Base-by-base conservation (phyloP, 2,113 vertebrate genomes). In the Rhegmatorhina hoffmannsi region DNA sequence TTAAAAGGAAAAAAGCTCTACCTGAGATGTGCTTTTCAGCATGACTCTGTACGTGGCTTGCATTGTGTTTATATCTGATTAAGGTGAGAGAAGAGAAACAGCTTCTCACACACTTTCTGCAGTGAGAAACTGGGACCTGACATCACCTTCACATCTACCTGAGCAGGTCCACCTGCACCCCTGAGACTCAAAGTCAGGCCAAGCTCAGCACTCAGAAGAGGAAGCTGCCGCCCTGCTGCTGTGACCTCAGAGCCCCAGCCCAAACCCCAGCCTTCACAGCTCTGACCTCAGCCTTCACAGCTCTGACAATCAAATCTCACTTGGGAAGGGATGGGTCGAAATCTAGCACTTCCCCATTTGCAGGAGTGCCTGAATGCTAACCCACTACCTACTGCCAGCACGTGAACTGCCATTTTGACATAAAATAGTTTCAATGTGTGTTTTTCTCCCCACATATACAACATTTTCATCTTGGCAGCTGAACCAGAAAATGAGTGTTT, bases 301-400 rank as follows among this genome's bases (percentile, higher is more conserved):
- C 1, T 2, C 26, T 1, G 0, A 43, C 2, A 4, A 31, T 29
- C n/a, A 43, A 43, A 69, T 36, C 46, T 58, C 5, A 1, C 0
- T 1, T 56, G 43, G 17, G 46, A 78, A 58, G 25, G 34, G 11
- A 33, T 6, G 3, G 20, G 19, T 67, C 2, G 1, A 81, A 75
- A 47, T 29, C 9, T 38, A 47, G 4, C 13, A 17, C 3, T 67
- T 82, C 6, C 16, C 15, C 5, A 1, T 43, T 44, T 52, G 24
- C 59, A 26, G 33, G 26, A 29, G 9, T 10, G 8, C 17, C 44
- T 15, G 2, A 20, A 17, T 21, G 4, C 43, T 21, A 43, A 58
- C 34, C 28, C 28, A 4, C 28, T 24, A 10, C 8, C 40, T 38
- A 26, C 25, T 53, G 70, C n/a, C 14, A n/a, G 23, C 33, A 68